These are phyloP conservation scores for Galemys pyrenaicus DNA, from an alignment of 2,113 vertebrate genomes.

Conservation along the genomic window DNA sequence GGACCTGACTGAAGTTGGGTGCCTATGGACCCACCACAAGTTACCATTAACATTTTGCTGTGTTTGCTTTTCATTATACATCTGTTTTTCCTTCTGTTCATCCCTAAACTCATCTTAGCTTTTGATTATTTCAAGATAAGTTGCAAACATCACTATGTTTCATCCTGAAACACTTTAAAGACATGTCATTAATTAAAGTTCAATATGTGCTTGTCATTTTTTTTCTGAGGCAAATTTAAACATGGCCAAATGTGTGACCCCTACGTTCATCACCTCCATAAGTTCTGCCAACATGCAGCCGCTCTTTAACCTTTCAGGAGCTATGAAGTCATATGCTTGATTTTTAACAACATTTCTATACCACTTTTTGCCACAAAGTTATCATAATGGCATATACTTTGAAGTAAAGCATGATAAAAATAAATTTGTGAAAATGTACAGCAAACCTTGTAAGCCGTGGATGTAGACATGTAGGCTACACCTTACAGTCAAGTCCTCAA, in stretches of 20 bases:
- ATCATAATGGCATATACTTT: background rate
- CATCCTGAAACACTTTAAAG: background rate
- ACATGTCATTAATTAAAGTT: background rate
- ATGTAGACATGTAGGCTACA: background rate
- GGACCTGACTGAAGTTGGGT: background rate
- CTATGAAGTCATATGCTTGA: background rate
- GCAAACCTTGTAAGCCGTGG: background rate
- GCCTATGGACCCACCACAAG: too few relatives aligned
- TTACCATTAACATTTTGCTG: background rate
- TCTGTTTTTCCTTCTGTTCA: background rate
- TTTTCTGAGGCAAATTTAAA: background rate
- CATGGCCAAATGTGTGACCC: background rate
- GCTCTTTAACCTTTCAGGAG: background rate
- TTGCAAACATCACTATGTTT: background rate
- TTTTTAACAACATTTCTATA: background rate
- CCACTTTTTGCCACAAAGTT: too few relatives aligned
- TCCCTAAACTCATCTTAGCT: background rate
- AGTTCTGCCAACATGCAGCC: background rate
- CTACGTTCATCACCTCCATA: background rate
- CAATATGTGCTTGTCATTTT: background rate
- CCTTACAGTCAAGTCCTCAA: background rate
- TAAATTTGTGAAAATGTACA: background rate
- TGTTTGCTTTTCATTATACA: background rate
- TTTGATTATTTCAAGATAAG: slow-evolving; percentile 20
- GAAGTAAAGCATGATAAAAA: background rate